phyloP scores from a whole-genome alignment of 2,888 invertebrate genomes.

The Drosophila prostipennis region DNA sequence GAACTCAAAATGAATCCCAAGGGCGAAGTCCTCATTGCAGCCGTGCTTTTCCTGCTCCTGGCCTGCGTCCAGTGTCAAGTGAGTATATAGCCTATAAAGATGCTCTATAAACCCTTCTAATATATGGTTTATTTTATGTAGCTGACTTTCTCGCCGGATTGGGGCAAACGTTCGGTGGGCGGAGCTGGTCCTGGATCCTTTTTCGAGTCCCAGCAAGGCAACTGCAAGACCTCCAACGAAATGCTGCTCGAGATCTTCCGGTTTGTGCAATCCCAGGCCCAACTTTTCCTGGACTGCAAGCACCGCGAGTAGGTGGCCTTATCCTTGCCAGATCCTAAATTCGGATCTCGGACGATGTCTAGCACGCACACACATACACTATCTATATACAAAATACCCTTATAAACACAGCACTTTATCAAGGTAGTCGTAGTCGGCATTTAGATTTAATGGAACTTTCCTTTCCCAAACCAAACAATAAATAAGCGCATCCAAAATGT shows the following conservation, averaged over 20 bases:
- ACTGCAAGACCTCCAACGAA: slow-evolving; percentile 82
- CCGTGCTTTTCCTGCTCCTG: slow-evolving; percentile 66
- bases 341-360: slow-evolving; percentile 17
- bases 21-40: slow-evolving; percentile 69
- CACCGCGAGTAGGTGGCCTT: slow-evolving; percentile 73
- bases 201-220: slow-evolving; percentile 75
- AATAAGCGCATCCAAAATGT: slow-evolving; percentile 64
- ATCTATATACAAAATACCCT: slow-evolving; percentile 20
- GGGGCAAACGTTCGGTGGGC: slow-evolving; percentile 80
- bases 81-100: slow-evolving; percentile 13
- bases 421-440: slow-evolving; percentile 83
- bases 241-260: slow-evolving; percentile 83
- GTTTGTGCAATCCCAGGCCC: slow-evolving; percentile 81
- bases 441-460: slow-evolving; percentile 73
- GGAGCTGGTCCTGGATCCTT: slow-evolving; percentile 57
- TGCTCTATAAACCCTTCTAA: neutral
- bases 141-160: slow-evolving; percentile 82
- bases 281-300: slow-evolving; percentile 80
- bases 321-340: neutral
- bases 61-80: slow-evolving; percentile 76
- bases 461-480: slow-evolving; percentile 53
- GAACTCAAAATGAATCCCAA: slow-evolving; percentile 72
- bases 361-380: slow-evolving; percentile 24
- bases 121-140: slow-evolving; percentile 26
- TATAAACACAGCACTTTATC: slow-evolving; percentile 58